Evolutionary conservation across 2,113 vertebrate genomes (phyloP), one percentile per base, ranked within the genome.

Genomic region (Trachemys scripta): DNA sequence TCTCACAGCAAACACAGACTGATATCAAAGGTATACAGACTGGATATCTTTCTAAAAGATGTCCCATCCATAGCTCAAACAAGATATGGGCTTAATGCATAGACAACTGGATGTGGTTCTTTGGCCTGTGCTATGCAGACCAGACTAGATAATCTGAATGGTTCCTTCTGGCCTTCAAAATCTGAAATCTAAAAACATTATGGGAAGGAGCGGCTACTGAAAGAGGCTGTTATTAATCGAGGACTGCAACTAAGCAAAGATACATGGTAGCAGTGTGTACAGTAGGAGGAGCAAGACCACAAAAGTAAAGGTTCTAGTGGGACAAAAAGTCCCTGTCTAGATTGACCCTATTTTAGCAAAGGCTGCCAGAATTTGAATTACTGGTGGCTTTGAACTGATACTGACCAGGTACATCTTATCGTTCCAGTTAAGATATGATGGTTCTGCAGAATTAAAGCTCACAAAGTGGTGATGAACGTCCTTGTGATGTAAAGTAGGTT

Each of bases 381-480:
- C 81, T 96, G 53, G 81, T 82, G 11, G 42, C 93, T 90, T 93
- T 95, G 92, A 89, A 80, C 50, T 85, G 90, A 59, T 87, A 96
- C 93, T 35, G 86, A 62, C 79, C 94, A 89, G 54, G 84, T 96
- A 95, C 88, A 84, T 69, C 95, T 95, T 91, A 90, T 78, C 87
- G 27, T 82, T 86, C 85, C 82, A 1, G 4, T 87, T 89, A 94
- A 53, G 83, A 45, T 82, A 53, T 53, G 83, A 20, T 38, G 89
- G 84, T 25, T 84, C 45, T 54, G n/a, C 35, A 85, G 80, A 90
- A 82, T 82, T 89, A 81, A 82, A 90, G 6, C 57, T 91, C 53
- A 20, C 24, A 2, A 85, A 19, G 81, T 81, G 72, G 22, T 85
- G 59, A 69, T 90, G 84, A 59, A 80, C 80, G 0, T 80, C 19